These are phyloP conservation scores for Petrolisthes cinctipes DNA, from an alignment of 2,888 invertebrate genomes.

Conservation along the genomic window DNA sequence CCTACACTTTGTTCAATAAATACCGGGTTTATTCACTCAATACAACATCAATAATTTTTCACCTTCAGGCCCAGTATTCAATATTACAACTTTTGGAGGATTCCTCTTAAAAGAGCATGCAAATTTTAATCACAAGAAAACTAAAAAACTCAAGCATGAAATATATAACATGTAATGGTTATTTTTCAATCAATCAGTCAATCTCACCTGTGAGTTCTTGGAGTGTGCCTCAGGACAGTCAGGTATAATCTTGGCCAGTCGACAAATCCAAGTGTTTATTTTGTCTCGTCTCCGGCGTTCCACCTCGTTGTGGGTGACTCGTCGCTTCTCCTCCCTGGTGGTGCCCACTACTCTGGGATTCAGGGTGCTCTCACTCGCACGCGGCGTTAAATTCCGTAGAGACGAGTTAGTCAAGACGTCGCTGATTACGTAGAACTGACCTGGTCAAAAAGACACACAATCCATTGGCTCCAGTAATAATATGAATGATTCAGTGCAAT, in stretches of 20 bases:
- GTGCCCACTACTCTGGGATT: conserved; percentile 42
- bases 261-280: conserved; percentile 96
- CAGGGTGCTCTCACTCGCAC: conserved; percentile 37
- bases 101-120: no score
- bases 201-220: conserved; percentile 51
- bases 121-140: not conserved
- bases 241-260: conserved; percentile 85
- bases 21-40: not conserved
- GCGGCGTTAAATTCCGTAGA: conserved; percentile 43
- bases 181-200: not conserved
- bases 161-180: not conserved
- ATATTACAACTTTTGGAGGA: no score
- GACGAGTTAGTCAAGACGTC: conserved; percentile 56
- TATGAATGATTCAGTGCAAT: no score
- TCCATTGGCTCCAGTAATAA: no score
- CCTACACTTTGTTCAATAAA: not conserved
- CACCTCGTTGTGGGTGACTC: conserved; percentile 96
- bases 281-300: conserved; percentile 93
- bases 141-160: not conserved
- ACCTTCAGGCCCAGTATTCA: no score
- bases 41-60: no score
- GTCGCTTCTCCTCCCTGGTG: conserved; percentile 71
- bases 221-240: conserved; percentile 60
- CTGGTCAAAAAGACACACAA: conserved; percentile 18
- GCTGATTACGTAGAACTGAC: conserved; percentile 61